A percentile compares a stretch with the other conserved stretches of the same genome.
These are phyloP conservation scores for Barnardius zonarius DNA, from an alignment of 2,113 vertebrate species.

Conservation along the genomic window DNA sequence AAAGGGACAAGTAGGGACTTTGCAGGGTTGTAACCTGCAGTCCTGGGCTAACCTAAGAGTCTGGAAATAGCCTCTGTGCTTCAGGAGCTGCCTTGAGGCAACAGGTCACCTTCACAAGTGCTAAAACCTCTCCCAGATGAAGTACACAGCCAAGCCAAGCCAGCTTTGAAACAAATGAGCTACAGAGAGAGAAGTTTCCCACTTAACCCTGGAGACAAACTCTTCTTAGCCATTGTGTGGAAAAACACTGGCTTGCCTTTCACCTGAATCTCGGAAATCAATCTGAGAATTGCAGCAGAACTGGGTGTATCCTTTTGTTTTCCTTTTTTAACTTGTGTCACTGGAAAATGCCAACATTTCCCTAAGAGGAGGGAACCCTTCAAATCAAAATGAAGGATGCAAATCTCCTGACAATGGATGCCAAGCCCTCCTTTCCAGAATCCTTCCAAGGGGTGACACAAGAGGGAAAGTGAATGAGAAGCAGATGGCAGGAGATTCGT, in stretches of 20 bases:
- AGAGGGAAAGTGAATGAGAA: constrained; percentile 49
- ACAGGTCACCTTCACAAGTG: background rate
- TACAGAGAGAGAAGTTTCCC: background rate
- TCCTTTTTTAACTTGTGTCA: constrained; percentile 28
- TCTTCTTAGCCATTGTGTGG: background rate
- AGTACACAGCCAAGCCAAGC: background rate
- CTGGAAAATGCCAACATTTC: constrained; percentile 16
- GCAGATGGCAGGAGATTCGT: constrained; percentile 11
- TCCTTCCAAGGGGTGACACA: background rate
- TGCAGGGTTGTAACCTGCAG: background rate
- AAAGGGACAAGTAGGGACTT: background rate
- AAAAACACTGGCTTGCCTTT: constrained; percentile 27
- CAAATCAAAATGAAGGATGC: constrained; percentile 37
- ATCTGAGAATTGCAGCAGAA: background rate
- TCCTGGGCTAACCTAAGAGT: background rate
- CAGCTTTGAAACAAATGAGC: constrained; percentile 3
- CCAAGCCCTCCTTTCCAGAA: constrained; percentile 23
- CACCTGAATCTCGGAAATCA: constrained; percentile 27
- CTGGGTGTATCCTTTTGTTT: constrained; percentile 39
- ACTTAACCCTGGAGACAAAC: background rate
- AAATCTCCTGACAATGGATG: constrained; percentile 10
- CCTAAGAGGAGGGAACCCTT: background rate
- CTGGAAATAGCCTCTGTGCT: constrained; percentile 1
- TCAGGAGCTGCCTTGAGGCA: background rate
- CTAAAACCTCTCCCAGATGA: background rate